Percentiles rank a stretch among this genome's conserved stretches.
phyloP scores from a whole-genome alignment of 1,140 invertebrate genomes.

The Microplitis demolitor region DNA sequence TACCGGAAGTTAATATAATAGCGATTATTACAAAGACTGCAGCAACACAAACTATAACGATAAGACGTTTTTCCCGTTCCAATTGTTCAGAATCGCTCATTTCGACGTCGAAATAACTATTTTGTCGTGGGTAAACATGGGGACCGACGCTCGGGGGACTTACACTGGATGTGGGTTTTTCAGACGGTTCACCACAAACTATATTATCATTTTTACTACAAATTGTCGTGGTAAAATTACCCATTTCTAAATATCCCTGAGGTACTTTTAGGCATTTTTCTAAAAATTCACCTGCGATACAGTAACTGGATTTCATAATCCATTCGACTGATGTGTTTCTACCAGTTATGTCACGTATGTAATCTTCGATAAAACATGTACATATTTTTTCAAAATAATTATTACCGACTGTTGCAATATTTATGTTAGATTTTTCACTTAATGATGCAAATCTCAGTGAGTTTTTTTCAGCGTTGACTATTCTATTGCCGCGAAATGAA shows the following conservation, averaged over 20 bases:
- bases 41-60: slow-evolving; percentile 60
- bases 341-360: slow-evolving; percentile 62
- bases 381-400: slow-evolving; percentile 70
- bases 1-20: slow-evolving; percentile 59
- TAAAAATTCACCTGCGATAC: slow-evolving; percentile 65
- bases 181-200: slow-evolving; percentile 45
- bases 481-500: slow-evolving; percentile 68
- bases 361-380: slow-evolving; percentile 66
- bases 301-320: slow-evolving; percentile 67
- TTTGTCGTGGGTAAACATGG: slow-evolving; percentile 51
- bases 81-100: slow-evolving; percentile 55
- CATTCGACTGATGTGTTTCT: slow-evolving; percentile 46
- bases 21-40: slow-evolving; percentile 59
- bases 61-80: slow-evolving; percentile 56
- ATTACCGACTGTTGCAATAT: slow-evolving; percentile 62
- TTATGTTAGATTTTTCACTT: slow-evolving; percentile 51
- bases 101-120: slow-evolving; percentile 55
- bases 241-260: slow-evolving; percentile 67
- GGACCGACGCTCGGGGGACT: slow-evolving; percentile 57
- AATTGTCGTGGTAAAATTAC: slow-evolving; percentile 67
- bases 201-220: slow-evolving; percentile 59
- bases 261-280: slow-evolving; percentile 68
- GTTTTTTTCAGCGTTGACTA: slow-evolving; percentile 59
- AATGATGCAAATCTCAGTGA: slow-evolving; percentile 66
- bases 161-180: slow-evolving; percentile 44